phyloP scores from a whole-genome alignment of 2,113 vertebrate genomes.

The Trogon melanurus region DNA sequence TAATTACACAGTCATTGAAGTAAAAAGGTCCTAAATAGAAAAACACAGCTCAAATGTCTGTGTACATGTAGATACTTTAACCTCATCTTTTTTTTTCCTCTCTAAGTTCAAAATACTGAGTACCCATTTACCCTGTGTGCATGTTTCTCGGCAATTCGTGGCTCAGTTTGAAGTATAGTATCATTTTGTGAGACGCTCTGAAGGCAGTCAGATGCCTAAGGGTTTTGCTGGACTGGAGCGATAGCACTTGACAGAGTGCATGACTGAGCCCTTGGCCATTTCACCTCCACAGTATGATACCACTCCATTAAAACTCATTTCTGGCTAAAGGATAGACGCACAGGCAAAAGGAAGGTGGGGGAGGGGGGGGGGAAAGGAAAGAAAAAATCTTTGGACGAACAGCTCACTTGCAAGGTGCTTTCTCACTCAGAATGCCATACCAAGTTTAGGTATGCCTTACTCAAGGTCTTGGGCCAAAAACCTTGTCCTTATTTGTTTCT shows the following conservation, averaged over 20 bases:
- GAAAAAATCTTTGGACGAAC: not conserved
- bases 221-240: not conserved
- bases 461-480: not conserved
- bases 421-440: not conserved
- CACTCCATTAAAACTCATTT: conserved; percentile 4
- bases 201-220: not conserved
- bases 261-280: not conserved
- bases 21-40: conserved; percentile 52
- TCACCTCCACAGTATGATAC: conserved; percentile 8
- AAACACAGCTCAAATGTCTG: not conserved
- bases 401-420: not conserved
- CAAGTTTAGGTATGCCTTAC: not conserved
- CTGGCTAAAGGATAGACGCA: not conserved
- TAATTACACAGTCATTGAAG: conserved; percentile 53
- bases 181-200: not conserved
- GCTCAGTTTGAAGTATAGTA: not conserved
- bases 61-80: not conserved
- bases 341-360: not conserved
- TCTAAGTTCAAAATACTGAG: not conserved
- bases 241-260: not conserved
- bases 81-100: not conserved
- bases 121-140: not conserved
- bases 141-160: not conserved
- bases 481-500: not conserved
- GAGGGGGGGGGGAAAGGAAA: not conserved